Conservation (phyloP, 2,888 invertebrate species). For the Epinotia nisella region DNA sequence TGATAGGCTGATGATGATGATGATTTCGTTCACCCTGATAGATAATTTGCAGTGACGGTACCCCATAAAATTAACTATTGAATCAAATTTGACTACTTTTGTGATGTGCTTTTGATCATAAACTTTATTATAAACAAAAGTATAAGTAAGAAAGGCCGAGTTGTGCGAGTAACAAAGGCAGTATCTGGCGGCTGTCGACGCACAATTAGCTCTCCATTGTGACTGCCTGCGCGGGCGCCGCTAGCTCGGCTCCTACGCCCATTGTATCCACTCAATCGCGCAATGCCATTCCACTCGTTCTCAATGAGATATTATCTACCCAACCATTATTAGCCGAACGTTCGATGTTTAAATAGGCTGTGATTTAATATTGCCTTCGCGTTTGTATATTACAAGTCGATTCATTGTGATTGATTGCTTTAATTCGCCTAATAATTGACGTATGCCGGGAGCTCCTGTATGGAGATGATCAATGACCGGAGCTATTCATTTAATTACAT, state of each 20-base stretch:
- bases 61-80: background rate
- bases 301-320: constrained; percentile 75
- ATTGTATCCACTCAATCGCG: constrained; percentile 73
- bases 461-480: constrained; percentile 49
- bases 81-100: background rate
- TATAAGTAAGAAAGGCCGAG: constrained; percentile 51
- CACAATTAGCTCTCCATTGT: constrained; percentile 81
- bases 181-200: constrained; percentile 74
- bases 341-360: constrained; percentile 69
- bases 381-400: constrained; percentile 55
- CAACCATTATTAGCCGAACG: constrained; percentile 67
- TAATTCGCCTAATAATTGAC: constrained; percentile 60
- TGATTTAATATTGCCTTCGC: constrained; percentile 65
- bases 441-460: constrained; percentile 61
- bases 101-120: background rate
- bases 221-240: constrained; percentile 65
- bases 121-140: constrained; percentile 16
- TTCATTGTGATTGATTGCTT: constrained; percentile 72
- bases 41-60: background rate
- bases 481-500: constrained; percentile 29
- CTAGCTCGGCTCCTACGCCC: constrained; percentile 79
- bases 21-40: too few relatives aligned
- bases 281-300: constrained; percentile 66
- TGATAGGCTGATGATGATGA: too few relatives aligned
- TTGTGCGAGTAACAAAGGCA: constrained; percentile 60